phyloP scores from a whole-genome alignment of 92 coral and sea anemone genomes.

The Epizoanthus illoricatus region DNA sequence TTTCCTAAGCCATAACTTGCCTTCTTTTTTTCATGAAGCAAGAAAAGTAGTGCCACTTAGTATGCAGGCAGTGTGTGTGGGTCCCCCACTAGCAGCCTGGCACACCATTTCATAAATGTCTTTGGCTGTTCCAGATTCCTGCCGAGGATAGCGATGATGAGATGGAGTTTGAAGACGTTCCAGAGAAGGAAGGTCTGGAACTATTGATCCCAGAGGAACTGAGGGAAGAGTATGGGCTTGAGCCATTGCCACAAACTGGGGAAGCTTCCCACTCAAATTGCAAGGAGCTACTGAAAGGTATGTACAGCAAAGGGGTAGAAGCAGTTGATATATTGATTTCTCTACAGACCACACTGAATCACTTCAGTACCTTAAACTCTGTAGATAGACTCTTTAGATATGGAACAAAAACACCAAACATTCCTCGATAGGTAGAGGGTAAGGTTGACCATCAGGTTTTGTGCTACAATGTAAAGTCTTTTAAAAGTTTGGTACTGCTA shows the following conservation, averaged over 20 bases:
- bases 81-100: not conserved
- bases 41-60: too few relatives aligned
- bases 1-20: not conserved
- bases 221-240: constrained; percentile 72
- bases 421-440: too few relatives aligned
- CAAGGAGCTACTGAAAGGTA: not conserved
- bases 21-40: not conserved
- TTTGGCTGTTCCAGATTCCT: not conserved
- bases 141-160: constrained; percentile 68
- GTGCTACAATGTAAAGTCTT: too few relatives aligned
- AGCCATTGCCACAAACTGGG: constrained; percentile 25
- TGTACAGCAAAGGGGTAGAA: not conserved
- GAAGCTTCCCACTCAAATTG: not conserved
- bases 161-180: constrained; percentile 77
- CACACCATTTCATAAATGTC: too few relatives aligned
- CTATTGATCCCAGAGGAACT: constrained; percentile 55
- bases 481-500: too few relatives aligned
- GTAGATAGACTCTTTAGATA: too few relatives aligned
- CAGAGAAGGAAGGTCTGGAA: constrained; percentile 91
- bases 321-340: too few relatives aligned
- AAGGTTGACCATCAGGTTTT: too few relatives aligned
- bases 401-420: too few relatives aligned
- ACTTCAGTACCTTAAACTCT: too few relatives aligned
- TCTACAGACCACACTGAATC: too few relatives aligned
- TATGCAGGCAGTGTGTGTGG: not conserved